Percentiles rank a stretch among this genome's conserved stretches.
These are phyloP conservation scores for Bacillus rossius DNA, from an alignment of 1,140 invertebrate genomes.

Conservation along the genomic window DNA sequence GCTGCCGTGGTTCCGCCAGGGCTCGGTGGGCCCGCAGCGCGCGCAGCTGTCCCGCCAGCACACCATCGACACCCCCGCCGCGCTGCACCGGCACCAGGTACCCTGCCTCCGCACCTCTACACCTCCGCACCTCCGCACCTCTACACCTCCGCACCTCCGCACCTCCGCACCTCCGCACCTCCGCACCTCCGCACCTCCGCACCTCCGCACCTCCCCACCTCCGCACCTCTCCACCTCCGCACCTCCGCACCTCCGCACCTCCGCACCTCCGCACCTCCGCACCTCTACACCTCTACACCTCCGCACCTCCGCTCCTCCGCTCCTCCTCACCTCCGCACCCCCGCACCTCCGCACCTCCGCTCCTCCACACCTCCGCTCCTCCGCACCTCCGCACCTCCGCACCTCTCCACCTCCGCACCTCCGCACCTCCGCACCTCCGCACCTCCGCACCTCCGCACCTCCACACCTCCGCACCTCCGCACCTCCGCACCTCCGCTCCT, in stretches of 20 bases:
- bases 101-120: conserved; percentile 49
- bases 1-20: conserved; percentile 81
- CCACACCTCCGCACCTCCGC: not conserved
- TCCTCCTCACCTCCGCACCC: not conserved
- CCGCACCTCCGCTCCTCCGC: not conserved
- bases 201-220: no score
- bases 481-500: no score
- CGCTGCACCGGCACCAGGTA: conserved; percentile 53
- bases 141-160: no score
- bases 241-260: not conserved
- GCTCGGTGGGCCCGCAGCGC: conserved; percentile 61
- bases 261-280: no score
- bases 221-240: not conserved
- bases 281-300: no score
- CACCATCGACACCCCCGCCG: conserved; percentile 83
- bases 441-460: no score
- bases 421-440: not conserved
- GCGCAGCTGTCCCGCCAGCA: conserved; percentile 71
- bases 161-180: no score
- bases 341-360: not conserved
- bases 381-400: not conserved
- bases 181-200: no score
- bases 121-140: no score
- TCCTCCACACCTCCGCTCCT: not conserved
- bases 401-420: not conserved